Conservation (phyloP, 2,113 vertebrate genomes). For the Sinocyclocheilus grahami region DNA sequence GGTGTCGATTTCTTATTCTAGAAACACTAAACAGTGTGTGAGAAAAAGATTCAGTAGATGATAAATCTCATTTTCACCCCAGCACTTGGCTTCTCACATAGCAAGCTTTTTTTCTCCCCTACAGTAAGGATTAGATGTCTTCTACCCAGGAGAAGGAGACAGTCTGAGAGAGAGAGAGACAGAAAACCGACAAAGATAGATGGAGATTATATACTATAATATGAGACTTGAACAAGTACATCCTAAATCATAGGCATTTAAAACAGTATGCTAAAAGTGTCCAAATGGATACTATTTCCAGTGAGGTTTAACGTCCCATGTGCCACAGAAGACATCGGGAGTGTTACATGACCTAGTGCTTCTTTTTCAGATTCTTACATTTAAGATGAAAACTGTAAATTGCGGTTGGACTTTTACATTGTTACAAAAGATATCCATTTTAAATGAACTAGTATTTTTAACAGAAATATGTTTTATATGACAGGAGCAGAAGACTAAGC, state of each 20-base stretch:
- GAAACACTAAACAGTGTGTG: constrained; percentile 1
- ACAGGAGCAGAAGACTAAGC: constrained; percentile 88
- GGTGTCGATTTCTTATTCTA: constrained; percentile 13
- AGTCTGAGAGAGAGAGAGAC: background rate
- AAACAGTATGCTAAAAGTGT: background rate
- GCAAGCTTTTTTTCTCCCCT: background rate
- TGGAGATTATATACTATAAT: constrained; percentile 17
- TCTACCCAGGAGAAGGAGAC: background rate
- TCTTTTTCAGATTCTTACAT: background rate
- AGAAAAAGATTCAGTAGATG: background rate
- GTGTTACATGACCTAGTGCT: background rate
- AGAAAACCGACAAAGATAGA: constrained; percentile 23
- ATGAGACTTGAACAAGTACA: background rate
- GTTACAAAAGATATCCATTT: background rate
- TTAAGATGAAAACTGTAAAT: background rate
- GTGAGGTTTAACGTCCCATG: background rate
- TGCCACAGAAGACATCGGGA: background rate
- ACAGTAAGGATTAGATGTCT: constrained; percentile 30
- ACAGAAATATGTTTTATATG: constrained; percentile 28
- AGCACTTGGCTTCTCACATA: background rate
- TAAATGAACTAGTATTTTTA: background rate
- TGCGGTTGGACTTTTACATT: background rate
- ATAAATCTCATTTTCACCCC: constrained; percentile 23
- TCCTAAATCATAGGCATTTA: constrained; percentile 50
- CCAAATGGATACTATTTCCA: background rate